These are phyloP conservation scores for Dastarcus helophoroides DNA, from an alignment of 2,888 invertebrate species.

Conservation along the genomic window DNA sequence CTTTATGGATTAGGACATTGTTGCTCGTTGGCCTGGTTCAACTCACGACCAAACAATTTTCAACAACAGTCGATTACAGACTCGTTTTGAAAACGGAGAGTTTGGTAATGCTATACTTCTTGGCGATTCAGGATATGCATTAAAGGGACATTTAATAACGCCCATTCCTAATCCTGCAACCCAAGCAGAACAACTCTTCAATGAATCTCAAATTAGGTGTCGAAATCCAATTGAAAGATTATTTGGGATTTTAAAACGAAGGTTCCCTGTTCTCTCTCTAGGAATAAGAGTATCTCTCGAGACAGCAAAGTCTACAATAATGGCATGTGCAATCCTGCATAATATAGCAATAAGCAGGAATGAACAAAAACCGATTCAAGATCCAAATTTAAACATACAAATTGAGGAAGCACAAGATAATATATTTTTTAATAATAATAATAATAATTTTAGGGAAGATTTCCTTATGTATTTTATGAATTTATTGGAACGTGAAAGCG, in stretches of 20 bases:
- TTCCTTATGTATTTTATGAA: no score
- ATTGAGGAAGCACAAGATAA: no score
- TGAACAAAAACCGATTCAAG: neutral
- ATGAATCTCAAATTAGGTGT: conserved; percentile 17
- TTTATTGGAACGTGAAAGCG: no score
- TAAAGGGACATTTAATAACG: conserved; percentile 13
- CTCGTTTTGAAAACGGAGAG: conserved; percentile 10
- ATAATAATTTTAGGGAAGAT: no score
- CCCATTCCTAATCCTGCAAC: conserved; percentile 14
- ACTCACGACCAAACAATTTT: conserved; percentile 17
- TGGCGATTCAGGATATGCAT: conserved; percentile 16
- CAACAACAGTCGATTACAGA: conserved; percentile 9
- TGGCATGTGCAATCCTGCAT: conserved; percentile 1
- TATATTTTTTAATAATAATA: no score
- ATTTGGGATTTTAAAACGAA: conserved; percentile 16
- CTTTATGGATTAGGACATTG: neutral
- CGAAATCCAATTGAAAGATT: conserved; percentile 14
- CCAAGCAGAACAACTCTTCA: conserved; percentile 14
- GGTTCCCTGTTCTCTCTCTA: conserved; percentile 12
- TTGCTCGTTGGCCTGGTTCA: no score
- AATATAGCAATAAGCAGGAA: conserved; percentile 1
- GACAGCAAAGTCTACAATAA: neutral
- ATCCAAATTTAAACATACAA: no score
- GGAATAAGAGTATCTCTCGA: conserved; percentile 1
- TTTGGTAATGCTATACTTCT: conserved; percentile 8